Conservation (phyloP, 2,888 invertebrate genomes). For the Sarcophaga caerulescens region DNA sequence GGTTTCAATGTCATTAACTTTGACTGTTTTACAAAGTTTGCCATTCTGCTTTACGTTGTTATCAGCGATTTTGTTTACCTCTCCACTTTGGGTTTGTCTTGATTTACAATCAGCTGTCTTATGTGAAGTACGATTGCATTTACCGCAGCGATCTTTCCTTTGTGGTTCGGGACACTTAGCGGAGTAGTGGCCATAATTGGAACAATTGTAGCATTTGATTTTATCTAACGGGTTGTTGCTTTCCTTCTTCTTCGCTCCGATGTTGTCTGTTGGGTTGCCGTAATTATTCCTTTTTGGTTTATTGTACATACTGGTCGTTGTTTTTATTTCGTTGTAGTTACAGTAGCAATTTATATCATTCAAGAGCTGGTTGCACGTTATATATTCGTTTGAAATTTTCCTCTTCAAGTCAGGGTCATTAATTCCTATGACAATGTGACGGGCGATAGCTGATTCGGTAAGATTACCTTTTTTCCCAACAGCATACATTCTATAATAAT, state of each 20-base stretch:
- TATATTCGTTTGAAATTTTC: constrained; percentile 55
- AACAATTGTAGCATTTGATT: constrained; percentile 16
- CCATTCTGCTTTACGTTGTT: background rate
- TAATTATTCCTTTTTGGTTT: constrained; percentile 6
- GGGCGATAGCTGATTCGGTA: constrained; percentile 39
- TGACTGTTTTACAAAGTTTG: background rate
- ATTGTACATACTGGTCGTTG: background rate
- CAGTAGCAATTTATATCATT: constrained; percentile 15
- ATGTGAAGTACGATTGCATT: constrained; percentile 34
- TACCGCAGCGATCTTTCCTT: constrained; percentile 13
- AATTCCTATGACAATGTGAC: constrained; percentile 58
- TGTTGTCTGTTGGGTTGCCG: background rate
- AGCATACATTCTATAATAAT: constrained; percentile 53
- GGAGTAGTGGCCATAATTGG: background rate
- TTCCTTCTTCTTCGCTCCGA: background rate
- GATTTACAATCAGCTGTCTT: constrained; percentile 19
- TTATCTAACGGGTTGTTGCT: background rate
- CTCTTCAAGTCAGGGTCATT: constrained; percentile 14
- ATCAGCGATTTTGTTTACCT: constrained; percentile 20
- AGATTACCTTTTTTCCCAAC: constrained; percentile 44
- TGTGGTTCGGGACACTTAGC: constrained; percentile 38
- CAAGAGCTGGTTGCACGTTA: background rate
- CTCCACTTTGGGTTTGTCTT: constrained; percentile 21
- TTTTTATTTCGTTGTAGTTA: constrained; percentile 25
- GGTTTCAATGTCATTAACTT: too few relatives aligned